Conservation (phyloP, 2,797 vertebrate genomes). For the Rhadinocentrus ornatus region DNA sequence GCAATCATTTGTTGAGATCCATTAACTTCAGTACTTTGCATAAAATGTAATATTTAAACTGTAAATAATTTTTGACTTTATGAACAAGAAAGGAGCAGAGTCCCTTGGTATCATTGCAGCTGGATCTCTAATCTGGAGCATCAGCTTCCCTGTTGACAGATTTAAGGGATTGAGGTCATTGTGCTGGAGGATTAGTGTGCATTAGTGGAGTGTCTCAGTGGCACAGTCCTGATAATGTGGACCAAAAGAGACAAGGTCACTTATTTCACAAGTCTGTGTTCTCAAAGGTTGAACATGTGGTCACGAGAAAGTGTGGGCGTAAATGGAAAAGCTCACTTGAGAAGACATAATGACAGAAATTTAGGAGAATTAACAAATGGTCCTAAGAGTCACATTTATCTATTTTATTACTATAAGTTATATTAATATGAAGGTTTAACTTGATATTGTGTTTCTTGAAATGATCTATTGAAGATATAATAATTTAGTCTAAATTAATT, state of each 20-base stretch:
- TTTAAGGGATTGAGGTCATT: slow-evolving; percentile 86
- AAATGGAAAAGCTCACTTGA: slow-evolving; percentile 24
- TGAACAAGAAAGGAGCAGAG: slow-evolving; percentile 40
- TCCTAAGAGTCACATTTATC: background rate
- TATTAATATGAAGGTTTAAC: background rate
- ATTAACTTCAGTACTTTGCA: slow-evolving; percentile 7
- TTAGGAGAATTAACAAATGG: background rate
- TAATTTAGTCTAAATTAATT: background rate
- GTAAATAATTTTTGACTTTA: slow-evolving; percentile 20
- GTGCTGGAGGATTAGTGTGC: slow-evolving; percentile 82
- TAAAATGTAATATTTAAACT: slow-evolving; percentile 31
- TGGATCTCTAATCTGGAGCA: slow-evolving; percentile 77
- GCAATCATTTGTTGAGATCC: slow-evolving; percentile 1
- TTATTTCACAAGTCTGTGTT: slow-evolving; percentile 48
- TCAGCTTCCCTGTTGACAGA: slow-evolving; percentile 82
- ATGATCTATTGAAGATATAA: background rate
- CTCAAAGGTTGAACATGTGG: slow-evolving; percentile 28
- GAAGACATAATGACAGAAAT: background rate
- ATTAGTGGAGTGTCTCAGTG: slow-evolving; percentile 76
- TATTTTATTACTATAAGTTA: background rate
- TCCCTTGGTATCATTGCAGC: slow-evolving; percentile 72
- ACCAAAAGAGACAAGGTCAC: slow-evolving; percentile 70
- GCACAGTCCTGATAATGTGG: slow-evolving; percentile 68
- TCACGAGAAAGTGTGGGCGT: slow-evolving; percentile 23
- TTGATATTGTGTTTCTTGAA: background rate